phyloP scores from a whole-genome alignment of 2,797 vertebrate species.

The Mus spretus region DNA sequence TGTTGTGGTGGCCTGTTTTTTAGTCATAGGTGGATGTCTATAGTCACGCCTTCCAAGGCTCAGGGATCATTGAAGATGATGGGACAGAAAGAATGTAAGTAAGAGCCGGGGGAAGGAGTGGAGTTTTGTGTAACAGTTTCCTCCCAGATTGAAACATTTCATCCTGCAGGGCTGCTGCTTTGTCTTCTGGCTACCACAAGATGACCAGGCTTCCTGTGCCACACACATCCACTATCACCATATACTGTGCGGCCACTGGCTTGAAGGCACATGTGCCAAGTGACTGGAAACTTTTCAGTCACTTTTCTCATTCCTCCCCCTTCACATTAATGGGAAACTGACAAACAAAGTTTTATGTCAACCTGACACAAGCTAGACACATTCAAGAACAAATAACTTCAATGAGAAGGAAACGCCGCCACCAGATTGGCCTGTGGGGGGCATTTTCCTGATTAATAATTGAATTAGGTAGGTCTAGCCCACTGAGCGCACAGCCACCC shows the following conservation, averaged over 20 bases:
- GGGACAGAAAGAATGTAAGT: neutral
- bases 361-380: neutral
- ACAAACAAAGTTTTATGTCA: neutral
- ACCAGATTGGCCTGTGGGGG: neutral
- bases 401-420: neutral
- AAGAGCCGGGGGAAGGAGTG: neutral
- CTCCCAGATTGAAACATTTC: neutral
- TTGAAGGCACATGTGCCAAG: neutral
- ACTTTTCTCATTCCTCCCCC: neutral
- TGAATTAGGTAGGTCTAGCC: neutral
- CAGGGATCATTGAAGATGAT: neutral
- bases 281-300: neutral
- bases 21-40: neutral
- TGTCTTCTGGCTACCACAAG: neutral
- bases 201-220: neutral
- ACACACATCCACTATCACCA: fast-evolving
- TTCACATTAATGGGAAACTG: neutral
- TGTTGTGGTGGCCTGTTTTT: neutral
- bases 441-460: neutral
- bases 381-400: neutral
- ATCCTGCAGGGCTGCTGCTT: neutral
- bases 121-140: neutral
- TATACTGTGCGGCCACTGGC: neutral
- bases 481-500: neutral
- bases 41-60: neutral